Base-by-base conservation (phyloP, 2,113 vertebrate genomes). In the Proterorhinus semilunaris region DNA sequence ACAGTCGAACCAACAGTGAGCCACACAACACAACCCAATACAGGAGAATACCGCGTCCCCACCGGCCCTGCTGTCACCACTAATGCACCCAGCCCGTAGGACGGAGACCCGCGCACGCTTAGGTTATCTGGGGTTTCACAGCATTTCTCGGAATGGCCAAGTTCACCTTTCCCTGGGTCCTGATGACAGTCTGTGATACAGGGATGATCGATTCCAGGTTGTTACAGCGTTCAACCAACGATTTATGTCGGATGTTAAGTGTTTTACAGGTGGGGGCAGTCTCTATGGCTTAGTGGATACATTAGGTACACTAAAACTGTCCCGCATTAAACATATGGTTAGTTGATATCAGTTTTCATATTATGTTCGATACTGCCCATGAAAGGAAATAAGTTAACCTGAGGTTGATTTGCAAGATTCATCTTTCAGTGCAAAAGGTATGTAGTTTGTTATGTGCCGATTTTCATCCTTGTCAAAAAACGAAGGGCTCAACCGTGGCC, bases 61-160 rank as follows among this genome's bases (percentile, higher is more conserved):
- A 72, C 65, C 48, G 84, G 83, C 79, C 83, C 87, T 74, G 83
- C 90, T 92, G 92, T 93, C 92, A 93, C 86, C 90, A 91, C 91
- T 91, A 93, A 93, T 93, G 90, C 90, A 87, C 87, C 87, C 83
- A 78, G 88, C 83, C 83, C 88, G 76, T 71, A 86, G 86, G 83
- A 92, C 84, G 69, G 84, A 86, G 87, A 81, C 84, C 68, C 72
- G 65, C 86, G 82, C 76, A 71, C 78, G 84, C 91, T 91, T 92
- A 93, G 88, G 82, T 85, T 93, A 93, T 93, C 91, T 87, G 86
- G 68, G 66, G 76, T 83, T 88, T 87, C 68, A 83, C 80, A 58
- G 76, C 87, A 88, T 85, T 93, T 94, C 92, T 91, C 81, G 89
- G 93, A 93, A 92, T 86, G 76, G 83, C 77, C 89, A 86, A 94